Evolutionary conservation across 2,888 invertebrate genomes (phyloP).

Genomic region (Abrostola tripartita): DNA sequence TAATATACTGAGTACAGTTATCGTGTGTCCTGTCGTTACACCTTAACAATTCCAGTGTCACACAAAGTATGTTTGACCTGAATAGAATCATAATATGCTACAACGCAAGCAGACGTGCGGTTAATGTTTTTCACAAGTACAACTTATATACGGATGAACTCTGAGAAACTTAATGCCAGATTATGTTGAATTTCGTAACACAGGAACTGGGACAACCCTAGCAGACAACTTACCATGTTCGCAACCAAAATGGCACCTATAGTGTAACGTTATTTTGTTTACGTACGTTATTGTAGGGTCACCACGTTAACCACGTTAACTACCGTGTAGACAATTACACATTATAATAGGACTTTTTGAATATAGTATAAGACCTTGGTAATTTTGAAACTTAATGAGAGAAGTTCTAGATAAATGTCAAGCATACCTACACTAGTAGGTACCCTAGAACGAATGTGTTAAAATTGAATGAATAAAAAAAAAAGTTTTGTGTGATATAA

Average conservation of each 20-base stretch:
- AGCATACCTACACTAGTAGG: no score
- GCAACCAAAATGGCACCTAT: slow-evolving; percentile 36
- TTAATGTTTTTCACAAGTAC: neutral
- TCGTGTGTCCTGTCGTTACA: neutral
- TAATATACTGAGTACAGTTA: no score
- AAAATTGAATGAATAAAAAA: no score
- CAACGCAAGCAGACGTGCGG: neutral
- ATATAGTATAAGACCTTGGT: no score
- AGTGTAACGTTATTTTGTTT: slow-evolving; percentile 34
- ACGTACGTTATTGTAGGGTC: slow-evolving; percentile 36
- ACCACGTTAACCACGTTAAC: slow-evolving; percentile 15
- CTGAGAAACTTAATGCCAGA: slow-evolving; percentile 18
- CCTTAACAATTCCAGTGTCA: neutral
- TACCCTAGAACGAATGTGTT: no score
- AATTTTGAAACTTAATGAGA: no score
- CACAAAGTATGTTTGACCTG: neutral
- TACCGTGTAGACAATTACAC: slow-evolving; percentile 5
- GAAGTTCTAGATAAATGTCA: no score
- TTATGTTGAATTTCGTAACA: slow-evolving; percentile 30
- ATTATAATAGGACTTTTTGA: neutral
- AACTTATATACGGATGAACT: slow-evolving; percentile 6
- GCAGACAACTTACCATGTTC: slow-evolving; percentile 24
- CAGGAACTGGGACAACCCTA: slow-evolving; percentile 8
- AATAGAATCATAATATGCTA: neutral
- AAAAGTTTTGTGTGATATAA: no score